These are phyloP conservation scores for Musca vetustissima DNA, from an alignment of 1,140 invertebrate genomes.

Conservation along the genomic window DNA sequence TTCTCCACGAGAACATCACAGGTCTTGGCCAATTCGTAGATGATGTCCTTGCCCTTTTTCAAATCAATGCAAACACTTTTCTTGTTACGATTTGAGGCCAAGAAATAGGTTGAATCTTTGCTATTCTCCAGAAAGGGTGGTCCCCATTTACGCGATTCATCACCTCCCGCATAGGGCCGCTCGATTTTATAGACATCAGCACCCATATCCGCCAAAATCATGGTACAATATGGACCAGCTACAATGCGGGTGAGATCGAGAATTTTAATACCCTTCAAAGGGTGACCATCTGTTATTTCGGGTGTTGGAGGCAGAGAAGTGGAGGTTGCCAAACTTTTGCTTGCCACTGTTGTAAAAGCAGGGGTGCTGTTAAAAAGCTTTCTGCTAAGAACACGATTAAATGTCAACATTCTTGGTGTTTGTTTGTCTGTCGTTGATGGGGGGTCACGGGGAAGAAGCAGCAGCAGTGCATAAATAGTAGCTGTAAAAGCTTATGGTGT, in stretches of 20 bases:
- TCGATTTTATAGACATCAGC: conserved; percentile 94
- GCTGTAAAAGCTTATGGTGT: too few relatives aligned
- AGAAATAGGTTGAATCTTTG: conserved; percentile 81
- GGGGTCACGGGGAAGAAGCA: too few relatives aligned
- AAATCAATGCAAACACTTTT: conserved; percentile 90
- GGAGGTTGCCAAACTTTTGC: background rate
- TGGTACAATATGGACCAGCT: conserved; percentile 86
- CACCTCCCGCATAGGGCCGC: conserved; percentile 64
- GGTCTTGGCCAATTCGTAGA: conserved; percentile 72
- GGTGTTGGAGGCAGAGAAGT: background rate
- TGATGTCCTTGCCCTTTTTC: conserved; percentile 74
- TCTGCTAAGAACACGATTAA: background rate
- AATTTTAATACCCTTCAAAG: conserved; percentile 66
- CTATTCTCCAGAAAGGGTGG: conserved; percentile 81
- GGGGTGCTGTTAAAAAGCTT: background rate
- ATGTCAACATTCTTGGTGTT: too few relatives aligned
- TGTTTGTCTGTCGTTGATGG: too few relatives aligned
- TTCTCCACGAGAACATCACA: conserved; percentile 94
- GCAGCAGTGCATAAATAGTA: too few relatives aligned
- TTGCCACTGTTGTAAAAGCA: background rate
- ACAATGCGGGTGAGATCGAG: conserved; percentile 83
- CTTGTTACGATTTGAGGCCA: conserved; percentile 92
- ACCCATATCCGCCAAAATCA: conserved; percentile 91
- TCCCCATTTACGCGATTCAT: conserved; percentile 90
- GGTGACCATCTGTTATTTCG: conserved; percentile 34